phyloP scores from a whole-genome alignment of 2,888 invertebrate species.

The Erebia aethiops region DNA sequence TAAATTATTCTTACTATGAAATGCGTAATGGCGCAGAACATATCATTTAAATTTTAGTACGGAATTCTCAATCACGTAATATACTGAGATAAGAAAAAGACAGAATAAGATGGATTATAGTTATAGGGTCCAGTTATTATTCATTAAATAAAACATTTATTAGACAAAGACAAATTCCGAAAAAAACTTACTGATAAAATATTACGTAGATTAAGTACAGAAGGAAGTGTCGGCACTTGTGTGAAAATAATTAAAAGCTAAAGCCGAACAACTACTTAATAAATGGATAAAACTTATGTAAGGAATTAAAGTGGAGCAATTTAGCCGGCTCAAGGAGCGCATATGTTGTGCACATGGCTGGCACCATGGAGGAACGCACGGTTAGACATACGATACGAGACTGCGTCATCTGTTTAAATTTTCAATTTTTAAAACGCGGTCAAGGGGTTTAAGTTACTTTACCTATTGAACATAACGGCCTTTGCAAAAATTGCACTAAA shows the following conservation, averaged over 20 bases:
- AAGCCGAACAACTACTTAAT: constrained; percentile 9
- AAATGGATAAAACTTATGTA: constrained; percentile 30
- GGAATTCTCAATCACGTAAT: background rate
- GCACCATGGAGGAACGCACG: constrained; percentile 58
- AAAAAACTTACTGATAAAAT: no score
- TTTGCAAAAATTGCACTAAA: constrained; percentile 3
- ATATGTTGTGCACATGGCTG: constrained; percentile 78
- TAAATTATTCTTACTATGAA: constrained; percentile 24
- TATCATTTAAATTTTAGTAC: constrained; percentile 7
- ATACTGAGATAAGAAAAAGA: constrained; percentile 4
- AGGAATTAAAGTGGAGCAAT: constrained; percentile 43
- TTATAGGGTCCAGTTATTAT: no score
- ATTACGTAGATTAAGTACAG: background rate
- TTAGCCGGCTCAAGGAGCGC: constrained; percentile 57
- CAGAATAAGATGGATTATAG: background rate
- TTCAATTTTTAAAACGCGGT: constrained; percentile 61
- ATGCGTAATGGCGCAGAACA: background rate
- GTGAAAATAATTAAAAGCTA: constrained; percentile 32
- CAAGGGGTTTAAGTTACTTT: constrained; percentile 59
- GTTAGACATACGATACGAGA: constrained; percentile 66
- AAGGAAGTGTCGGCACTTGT: constrained; percentile 19
- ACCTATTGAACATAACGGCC: constrained; percentile 16
- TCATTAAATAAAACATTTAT: no score
- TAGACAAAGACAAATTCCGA: background rate
- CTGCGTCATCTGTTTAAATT: constrained; percentile 59